Base-by-base conservation (phyloP, 2,888 invertebrate species). In the Drosophila robusta region DNA sequence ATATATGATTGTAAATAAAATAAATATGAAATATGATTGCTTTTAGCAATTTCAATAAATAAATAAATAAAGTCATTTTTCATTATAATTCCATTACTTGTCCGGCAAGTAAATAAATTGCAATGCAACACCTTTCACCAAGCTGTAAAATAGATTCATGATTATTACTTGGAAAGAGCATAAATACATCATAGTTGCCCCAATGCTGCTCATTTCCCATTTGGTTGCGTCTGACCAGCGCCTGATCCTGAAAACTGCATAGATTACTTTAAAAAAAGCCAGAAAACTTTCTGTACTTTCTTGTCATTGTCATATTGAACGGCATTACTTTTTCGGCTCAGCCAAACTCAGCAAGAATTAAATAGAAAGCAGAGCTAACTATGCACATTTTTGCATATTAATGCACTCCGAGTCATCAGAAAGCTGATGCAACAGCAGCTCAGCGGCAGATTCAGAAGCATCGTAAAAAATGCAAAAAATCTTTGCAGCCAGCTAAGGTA, bases 321-420 rank as follows among this genome's bases (percentile, higher is more conserved):
- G 63, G 39, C 45, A 49, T 63, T 61, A 16, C 46, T 34, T 65
- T 67, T 29, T 45, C 29, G 44, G 12, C 32, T 46, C 24, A 16
- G 41, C 18, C 38, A 52, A 24, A 56, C 22, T 14, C 58, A 39
- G 16, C 38, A 29, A 41, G 32, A 44, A 32, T 47, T 32, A 42
- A 45, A 36, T 16, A 16, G 4, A 26, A 8, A 18, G 49, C 14
- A 42, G 16, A 44, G 44, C 45, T 16, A 80, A 77, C 60, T 66
- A 60, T 60, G 57, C 47, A 44, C 24, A 63, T 46, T 73, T 81
- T 80, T 76, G 82, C 84, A 89, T 87, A 83, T 64, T 80, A 77
- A 83, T 73, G 49, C 63, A 45, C 9, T 41, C 41, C 47, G 60
- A 71, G 69, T 85, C 79, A 78, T 78, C 63, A 81, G 66, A 88